Evolutionary conservation across 2,113 vertebrate species (phyloP), one percentile per base, ranked within the genome.

Genomic region (Eidolon helvum): DNA sequence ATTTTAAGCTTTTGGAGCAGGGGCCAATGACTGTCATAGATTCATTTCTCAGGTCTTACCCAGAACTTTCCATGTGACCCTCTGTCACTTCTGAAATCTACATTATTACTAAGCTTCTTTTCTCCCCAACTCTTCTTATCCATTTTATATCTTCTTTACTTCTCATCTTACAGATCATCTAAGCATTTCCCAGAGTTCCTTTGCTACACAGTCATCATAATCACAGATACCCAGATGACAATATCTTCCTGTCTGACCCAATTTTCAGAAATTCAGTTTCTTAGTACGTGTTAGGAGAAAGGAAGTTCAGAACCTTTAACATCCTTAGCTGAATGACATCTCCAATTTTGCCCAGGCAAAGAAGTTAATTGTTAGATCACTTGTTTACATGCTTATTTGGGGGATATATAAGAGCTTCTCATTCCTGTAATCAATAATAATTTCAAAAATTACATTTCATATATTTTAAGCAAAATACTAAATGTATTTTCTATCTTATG

Each of bases 181-280:
- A 57, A 84, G 14, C 8, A 45, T 79, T 95, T 96, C 7, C 2
- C 18, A 69, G 61, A 30, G 4, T 84, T 93, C 66, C 18, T 84
- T 22, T 91, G n/a, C 33, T 91, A 7, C 35, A 50, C 6, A 57
- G 19, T 57, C 38, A 43, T 89, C 57, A 74, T 94, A 50, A 45
- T 94, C 16, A 33, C 59, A 33, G 57, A 35, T 74, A 35, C 11
- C 16, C 24, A 78, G 59, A 72, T 63, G 63, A 74, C 50, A 87
- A 43, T 74, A 71, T 48, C n/a, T 85, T 90, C 21, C 69, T 79
- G 19, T 80, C 33, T 75, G 35, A 9, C 19, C 18, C 55, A 50
- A 1, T 84, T 96, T 91, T 94, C 38, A 95, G 16, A 97, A 68
- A 74, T 63, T 24, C 5, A 66, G 9, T 83, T 80, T 96, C 10